Evolutionary conservation across 2,888 invertebrate species (phyloP).

Genomic region (Geotrupes spiniger): DNA sequence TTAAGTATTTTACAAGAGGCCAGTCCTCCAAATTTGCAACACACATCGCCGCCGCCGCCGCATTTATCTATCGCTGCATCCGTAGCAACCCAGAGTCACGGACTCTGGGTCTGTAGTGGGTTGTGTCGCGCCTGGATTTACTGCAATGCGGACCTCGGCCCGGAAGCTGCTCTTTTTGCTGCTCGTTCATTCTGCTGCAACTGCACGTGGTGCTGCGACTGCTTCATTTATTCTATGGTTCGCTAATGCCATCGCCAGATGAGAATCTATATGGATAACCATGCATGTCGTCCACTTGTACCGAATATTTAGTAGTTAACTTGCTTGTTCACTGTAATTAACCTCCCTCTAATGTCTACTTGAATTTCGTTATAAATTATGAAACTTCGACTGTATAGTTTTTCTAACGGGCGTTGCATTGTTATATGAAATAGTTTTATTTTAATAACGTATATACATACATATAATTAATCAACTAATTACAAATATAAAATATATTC

Average conservation of each 20-base stretch:
- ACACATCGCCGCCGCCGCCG: conserved; percentile 7
- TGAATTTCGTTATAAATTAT: neutral
- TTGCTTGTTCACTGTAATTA: neutral
- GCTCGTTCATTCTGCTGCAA: conserved; percentile 25
- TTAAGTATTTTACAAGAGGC: neutral
- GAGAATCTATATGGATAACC: conserved; percentile 5
- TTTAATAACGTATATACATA: too few species aligned
- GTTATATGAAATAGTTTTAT: too few species aligned
- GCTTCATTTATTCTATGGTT: conserved; percentile 12
- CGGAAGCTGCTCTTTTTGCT: conserved; percentile 30
- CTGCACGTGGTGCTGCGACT: conserved; percentile 23
- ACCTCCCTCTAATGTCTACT: neutral
- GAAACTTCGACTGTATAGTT: neutral
- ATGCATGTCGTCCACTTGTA: conserved; percentile 5
- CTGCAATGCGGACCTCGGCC: conserved; percentile 33
- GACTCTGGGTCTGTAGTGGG: conserved; percentile 21
- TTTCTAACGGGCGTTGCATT: too few species aligned
- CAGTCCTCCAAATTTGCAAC: neutral
- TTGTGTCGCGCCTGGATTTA: conserved; percentile 34
- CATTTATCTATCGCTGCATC: conserved; percentile 5
- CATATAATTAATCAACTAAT: too few species aligned
- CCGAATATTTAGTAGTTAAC: conserved; percentile 7
- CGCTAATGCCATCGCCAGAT: conserved; percentile 3
- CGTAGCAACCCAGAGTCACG: conserved; percentile 4
- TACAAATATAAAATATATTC: too few species aligned